Percentiles rank a stretch among this genome's conserved stretches.
Conservation (phyloP, 2,888 invertebrate genomes). For the Amphipyra berbera region DNA sequence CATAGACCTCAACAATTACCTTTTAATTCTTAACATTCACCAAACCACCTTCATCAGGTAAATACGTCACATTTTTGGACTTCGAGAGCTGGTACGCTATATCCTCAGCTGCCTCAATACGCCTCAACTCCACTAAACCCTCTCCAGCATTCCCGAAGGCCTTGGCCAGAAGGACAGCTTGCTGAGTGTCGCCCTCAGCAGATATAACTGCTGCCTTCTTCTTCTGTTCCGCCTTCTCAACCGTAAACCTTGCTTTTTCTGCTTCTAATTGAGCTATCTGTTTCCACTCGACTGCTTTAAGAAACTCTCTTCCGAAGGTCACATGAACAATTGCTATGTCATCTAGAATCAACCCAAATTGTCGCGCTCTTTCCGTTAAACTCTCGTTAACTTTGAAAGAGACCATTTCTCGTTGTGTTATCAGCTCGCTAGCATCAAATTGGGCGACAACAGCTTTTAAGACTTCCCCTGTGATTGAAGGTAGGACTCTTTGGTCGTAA, state of each 20-base stretch:
- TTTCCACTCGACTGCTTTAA: slow-evolving; percentile 98
- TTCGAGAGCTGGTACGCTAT: slow-evolving; percentile 97
- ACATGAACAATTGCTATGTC: slow-evolving; percentile 54
- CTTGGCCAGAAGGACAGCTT: slow-evolving; percentile 95
- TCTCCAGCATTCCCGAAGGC: slow-evolving; percentile 97
- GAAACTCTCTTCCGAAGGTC: slow-evolving; percentile 93
- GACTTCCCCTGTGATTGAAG: slow-evolving; percentile 98
- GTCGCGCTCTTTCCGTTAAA: slow-evolving; percentile 49
- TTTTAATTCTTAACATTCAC: slow-evolving; percentile 81
- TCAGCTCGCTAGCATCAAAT: slow-evolving; percentile 98
- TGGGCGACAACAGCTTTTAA: slow-evolving; percentile 98
- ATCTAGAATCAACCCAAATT: slow-evolving; percentile 53
- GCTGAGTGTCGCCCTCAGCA: slow-evolving; percentile 98
- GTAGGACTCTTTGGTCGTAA: slow-evolving; percentile 98
- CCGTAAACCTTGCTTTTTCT: slow-evolving; percentile 97
- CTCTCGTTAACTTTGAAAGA: slow-evolving; percentile 52
- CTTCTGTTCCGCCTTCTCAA: slow-evolving; percentile 98
- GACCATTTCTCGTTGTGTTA: slow-evolving; percentile 96
- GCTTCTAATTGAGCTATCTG: slow-evolving; percentile 99
- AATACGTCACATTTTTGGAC: slow-evolving; percentile 96
- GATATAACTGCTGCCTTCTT: slow-evolving; percentile 95
- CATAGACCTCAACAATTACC: slow-evolving; percentile 25
- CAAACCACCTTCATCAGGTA: slow-evolving; percentile 93
- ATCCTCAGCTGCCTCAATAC: slow-evolving; percentile 98
- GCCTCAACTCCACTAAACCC: slow-evolving; percentile 96